Conservation (phyloP, 2,797 vertebrate species). For the Tenualosa thibaudeaui region DNA sequence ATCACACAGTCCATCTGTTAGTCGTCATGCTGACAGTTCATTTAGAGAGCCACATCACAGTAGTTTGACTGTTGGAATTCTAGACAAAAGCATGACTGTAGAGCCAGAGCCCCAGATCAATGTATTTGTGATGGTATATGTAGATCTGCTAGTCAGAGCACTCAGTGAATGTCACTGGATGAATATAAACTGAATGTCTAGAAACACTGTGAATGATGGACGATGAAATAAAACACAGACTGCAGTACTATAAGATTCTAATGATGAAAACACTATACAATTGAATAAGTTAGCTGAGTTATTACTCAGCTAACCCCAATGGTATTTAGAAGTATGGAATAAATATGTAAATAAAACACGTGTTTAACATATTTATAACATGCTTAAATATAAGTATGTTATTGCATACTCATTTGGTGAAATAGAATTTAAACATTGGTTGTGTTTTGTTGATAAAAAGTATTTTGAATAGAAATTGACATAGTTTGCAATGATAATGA, state of each 20-base stretch:
- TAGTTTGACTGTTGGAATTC: not conserved
- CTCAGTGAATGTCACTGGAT: not conserved
- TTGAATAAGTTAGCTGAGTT: no score
- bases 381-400: no score
- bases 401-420: no score
- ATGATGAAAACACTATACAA: no score
- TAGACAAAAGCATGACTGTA: not conserved
- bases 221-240: no score
- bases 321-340: no score
- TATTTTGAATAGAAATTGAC: not conserved
- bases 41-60: not conserved
- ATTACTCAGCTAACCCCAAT: no score
- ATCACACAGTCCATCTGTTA: slow-evolving; percentile 9
- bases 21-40: not conserved
- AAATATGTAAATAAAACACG: no score
- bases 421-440: no score
- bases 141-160: not conserved
- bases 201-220: not conserved
- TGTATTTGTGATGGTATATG: not conserved
- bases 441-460: no score
- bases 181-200: not conserved
- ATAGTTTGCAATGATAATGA: not conserved
- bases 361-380: no score
- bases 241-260: no score
- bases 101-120: not conserved